These are phyloP conservation scores for Thecocarcelia acutangulata DNA, from an alignment of 2,888 invertebrate species.

Conservation along the genomic window DNA sequence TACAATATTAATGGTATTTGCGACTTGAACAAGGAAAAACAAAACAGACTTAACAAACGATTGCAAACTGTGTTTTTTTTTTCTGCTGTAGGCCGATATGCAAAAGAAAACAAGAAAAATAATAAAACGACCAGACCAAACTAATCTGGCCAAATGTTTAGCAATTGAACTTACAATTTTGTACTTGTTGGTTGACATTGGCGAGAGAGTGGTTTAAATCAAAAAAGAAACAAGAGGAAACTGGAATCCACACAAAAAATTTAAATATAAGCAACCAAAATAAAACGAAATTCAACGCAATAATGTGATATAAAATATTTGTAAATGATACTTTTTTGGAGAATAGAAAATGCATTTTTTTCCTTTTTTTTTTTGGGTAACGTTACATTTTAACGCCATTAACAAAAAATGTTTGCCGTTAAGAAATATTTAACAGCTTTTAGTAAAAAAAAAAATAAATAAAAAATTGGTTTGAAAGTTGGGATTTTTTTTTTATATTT, in stretches of 20 bases:
- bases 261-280: conserved; percentile 3
- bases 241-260: conserved; percentile 7
- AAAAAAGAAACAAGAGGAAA: neutral
- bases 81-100: neutral
- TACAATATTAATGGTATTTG: conserved; percentile 8
- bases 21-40: conserved; percentile 15
- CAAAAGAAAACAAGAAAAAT: neutral
- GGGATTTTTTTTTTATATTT: no score
- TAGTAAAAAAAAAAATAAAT: neutral
- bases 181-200: conserved; percentile 38
- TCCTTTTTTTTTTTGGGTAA: neutral
- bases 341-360: neutral
- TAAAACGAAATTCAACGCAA: conserved; percentile 10
- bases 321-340: no score
- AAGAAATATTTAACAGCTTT: neutral
- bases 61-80: neutral
- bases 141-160: neutral
- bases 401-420: no score
- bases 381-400: conserved; percentile 1
- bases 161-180: conserved; percentile 23
- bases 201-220: neutral
- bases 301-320: neutral
- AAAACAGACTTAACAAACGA: conserved; percentile 11
- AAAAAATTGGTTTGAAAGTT: neutral
- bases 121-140: neutral